These are phyloP conservation scores for Homalodisca vitripennis DNA, from an alignment of 1,140 invertebrate genomes.

Conservation along the genomic window DNA sequence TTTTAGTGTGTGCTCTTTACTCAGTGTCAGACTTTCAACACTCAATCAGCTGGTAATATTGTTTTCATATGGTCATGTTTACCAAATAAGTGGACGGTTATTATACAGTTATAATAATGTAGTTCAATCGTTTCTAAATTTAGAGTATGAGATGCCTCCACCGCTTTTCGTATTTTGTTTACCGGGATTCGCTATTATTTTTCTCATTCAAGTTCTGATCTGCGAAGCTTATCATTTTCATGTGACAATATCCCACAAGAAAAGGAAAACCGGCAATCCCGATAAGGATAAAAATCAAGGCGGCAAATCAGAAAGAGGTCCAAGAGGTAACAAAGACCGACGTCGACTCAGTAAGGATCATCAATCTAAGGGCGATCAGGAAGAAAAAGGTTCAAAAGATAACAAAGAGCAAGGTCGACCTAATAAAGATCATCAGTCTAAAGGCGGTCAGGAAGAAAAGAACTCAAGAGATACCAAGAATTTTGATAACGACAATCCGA, in stretches of 20 bases:
- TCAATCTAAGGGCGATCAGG: not conserved
- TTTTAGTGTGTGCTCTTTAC: too few species aligned
- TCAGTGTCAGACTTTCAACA: too few species aligned
- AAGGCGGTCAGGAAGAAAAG: too few species aligned
- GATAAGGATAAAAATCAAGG: not conserved
- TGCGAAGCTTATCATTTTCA: constrained; percentile 11
- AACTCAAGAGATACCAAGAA: too few species aligned
- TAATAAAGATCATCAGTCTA: too few species aligned
- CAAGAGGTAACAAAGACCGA: not conserved
- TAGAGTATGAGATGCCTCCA: constrained; percentile 15
- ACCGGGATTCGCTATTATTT: not conserved
- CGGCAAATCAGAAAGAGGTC: not conserved
- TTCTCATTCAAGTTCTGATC: not conserved
- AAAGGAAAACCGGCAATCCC: constrained; percentile 61
- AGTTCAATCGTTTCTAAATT: too few species aligned
- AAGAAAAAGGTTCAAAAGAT: not conserved
- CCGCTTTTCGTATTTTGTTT: not conserved
- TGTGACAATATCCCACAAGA: constrained; percentile 50
- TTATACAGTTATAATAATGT: too few species aligned
- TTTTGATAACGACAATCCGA: too few species aligned
- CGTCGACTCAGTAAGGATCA: not conserved
- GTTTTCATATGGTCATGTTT: too few species aligned
- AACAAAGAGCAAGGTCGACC: not conserved
- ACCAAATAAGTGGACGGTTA: too few species aligned
- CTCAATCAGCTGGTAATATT: too few species aligned